phyloP scores from a whole-genome alignment of 2,797 vertebrate genomes.

The Sciurus carolinensis region DNA sequence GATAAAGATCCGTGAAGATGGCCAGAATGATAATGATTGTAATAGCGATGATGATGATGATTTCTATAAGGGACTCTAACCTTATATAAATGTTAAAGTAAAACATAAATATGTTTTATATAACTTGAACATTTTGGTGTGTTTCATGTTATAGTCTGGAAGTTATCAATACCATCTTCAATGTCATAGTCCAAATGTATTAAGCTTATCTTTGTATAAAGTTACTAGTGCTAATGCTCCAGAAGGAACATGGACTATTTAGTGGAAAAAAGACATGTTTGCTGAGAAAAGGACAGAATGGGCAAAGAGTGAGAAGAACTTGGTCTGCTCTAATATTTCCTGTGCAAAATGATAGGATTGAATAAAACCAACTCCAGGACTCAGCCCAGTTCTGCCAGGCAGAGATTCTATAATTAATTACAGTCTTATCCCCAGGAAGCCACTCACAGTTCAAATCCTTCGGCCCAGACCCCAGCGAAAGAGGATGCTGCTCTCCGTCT shows the following conservation, averaged over 20 bases:
- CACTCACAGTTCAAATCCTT: neutral
- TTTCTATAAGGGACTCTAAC: neutral
- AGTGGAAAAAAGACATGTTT: neutral
- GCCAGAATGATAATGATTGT: neutral
- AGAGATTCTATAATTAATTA: slow-evolving; percentile 31
- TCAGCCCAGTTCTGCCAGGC: slow-evolving; percentile 1
- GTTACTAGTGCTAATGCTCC: neutral
- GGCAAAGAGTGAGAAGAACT: neutral
- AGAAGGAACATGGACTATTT: neutral
- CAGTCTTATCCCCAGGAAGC: neutral
- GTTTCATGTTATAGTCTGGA: neutral
- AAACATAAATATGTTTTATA: slow-evolving; percentile 30
- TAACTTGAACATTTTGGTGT: neutral
- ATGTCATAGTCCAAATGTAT: neutral
- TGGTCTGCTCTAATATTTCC: slow-evolving; percentile 22
- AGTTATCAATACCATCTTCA: neutral
- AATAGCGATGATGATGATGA: neutral
- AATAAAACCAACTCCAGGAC: slow-evolving; percentile 18
- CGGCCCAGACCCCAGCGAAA: neutral
- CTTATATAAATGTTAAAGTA: slow-evolving; percentile 7
- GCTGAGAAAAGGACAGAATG: neutral
- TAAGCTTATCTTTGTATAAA: slow-evolving; percentile 16
- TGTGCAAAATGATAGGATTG: slow-evolving; percentile 19
- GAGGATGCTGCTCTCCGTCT: neutral
- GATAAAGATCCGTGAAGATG: no score